A percentile compares a stretch with the other conserved stretches of the same genome.
Evolutionary conservation across 53 echinoderm and acorn worm species (phyloP).

Genomic region (Patiria pectinifera): DNA sequence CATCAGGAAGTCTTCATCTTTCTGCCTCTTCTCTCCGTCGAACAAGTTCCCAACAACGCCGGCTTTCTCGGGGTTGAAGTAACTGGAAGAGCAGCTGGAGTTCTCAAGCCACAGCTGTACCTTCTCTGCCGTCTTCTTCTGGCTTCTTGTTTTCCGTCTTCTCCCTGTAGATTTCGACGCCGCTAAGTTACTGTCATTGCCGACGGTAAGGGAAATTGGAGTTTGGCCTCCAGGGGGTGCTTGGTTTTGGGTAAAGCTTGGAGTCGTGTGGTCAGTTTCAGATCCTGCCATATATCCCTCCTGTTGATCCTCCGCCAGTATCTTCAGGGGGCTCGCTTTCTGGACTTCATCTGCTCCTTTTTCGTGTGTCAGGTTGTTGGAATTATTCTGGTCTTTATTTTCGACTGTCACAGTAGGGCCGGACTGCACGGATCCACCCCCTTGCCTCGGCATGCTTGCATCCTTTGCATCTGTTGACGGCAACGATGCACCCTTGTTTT

Average conservation of each 20-base stretch:
- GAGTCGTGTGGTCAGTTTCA: slow-evolving; percentile 48
- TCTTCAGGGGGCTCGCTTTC: neutral
- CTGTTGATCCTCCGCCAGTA: neutral
- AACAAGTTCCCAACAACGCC: neutral
- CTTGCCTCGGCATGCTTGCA: neutral
- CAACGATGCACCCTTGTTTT: neutral
- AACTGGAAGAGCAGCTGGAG: slow-evolving; percentile 21
- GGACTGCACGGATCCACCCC: neutral
- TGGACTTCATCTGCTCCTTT: neutral
- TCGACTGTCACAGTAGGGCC: neutral
- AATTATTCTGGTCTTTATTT: slow-evolving; percentile 25
- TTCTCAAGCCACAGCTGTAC: slow-evolving; percentile 50
- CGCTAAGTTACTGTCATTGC: neutral
- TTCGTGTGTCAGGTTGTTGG: neutral
- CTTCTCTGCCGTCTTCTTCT: slow-evolving; percentile 18
- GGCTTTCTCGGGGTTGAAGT: neutral
- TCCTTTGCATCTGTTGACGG: neutral
- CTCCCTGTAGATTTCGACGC: slow-evolving; percentile 5
- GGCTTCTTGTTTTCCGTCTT: slow-evolving; percentile 40
- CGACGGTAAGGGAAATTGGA: neutral
- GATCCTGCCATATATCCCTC: slow-evolving; percentile 44
- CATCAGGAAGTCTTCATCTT: slow-evolving; percentile 23
- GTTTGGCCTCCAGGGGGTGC: neutral
- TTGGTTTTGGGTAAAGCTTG: neutral
- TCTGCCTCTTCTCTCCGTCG: neutral